These are phyloP conservation scores for Galago senegalensis DNA, from an alignment of 2,797 vertebrate species.

Conservation along the genomic window DNA sequence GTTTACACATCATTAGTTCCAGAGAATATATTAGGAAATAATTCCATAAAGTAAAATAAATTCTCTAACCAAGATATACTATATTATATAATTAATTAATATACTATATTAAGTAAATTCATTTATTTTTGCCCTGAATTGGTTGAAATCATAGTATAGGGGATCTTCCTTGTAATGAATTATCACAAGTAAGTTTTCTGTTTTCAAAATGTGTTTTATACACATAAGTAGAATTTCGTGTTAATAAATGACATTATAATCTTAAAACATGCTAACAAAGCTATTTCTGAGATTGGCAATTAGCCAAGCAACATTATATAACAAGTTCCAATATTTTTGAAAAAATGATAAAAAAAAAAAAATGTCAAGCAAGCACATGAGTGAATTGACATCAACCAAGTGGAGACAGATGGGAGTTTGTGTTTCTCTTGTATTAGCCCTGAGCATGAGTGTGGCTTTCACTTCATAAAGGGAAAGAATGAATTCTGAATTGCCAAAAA, in stretches of 20 bases:
- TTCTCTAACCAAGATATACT: not conserved
- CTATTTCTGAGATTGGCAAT: not conserved
- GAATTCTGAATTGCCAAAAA: not conserved
- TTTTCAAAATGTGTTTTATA: not conserved
- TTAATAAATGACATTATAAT: not conserved
- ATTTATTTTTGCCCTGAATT: not conserved
- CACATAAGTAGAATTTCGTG: not conserved
- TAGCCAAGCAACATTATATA: not conserved
- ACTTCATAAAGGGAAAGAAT: not conserved
- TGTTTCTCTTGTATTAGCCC: not conserved
- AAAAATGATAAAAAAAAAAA: not conserved
- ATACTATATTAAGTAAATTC: not conserved
- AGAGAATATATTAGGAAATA: not conserved
- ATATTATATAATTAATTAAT: no score
- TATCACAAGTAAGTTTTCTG: not conserved
- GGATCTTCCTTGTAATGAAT: not conserved
- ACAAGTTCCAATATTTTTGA: not conserved
- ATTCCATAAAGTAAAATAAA: not conserved
- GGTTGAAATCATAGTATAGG: not conserved
- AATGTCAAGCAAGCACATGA: not conserved
- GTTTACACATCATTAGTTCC: not conserved
- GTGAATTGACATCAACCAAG: not conserved
- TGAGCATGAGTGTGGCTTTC: not conserved
- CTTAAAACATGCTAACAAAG: not conserved
- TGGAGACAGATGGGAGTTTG: not conserved